Conservation (phyloP, 2,797 vertebrate genomes). For the Sebastes oblongus region DNA sequence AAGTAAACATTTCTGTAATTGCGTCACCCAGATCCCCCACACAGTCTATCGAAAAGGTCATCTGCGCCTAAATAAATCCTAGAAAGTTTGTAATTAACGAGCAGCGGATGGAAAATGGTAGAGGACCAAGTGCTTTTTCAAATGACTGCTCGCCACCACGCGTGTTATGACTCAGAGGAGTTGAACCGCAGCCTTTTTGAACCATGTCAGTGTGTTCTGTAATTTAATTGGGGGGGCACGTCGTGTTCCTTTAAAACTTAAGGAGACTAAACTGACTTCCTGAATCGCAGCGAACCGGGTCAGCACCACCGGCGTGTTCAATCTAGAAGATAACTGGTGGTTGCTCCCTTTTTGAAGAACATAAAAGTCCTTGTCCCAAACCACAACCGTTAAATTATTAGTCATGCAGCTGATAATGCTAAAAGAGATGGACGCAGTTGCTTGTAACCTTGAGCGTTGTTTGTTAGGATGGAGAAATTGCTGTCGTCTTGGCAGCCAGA, state of each 20-base stretch:
- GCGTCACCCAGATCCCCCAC: not conserved
- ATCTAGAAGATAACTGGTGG: not conserved
- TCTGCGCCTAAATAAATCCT: slow-evolving; percentile 15
- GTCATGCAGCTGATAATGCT: slow-evolving; percentile 19
- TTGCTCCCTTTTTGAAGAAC: slow-evolving; percentile 10
- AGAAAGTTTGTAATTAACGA: slow-evolving; percentile 4
- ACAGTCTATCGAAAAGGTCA: slow-evolving; percentile 5
- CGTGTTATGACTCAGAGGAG: slow-evolving; percentile 19
- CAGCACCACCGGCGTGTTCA: slow-evolving; percentile 19
- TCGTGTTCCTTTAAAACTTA: slow-evolving; percentile 38
- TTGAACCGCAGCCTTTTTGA: slow-evolving; percentile 21
- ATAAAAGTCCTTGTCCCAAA: not conserved
- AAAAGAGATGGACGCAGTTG: not conserved
- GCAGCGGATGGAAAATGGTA: not conserved
- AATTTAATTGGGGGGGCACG: slow-evolving; percentile 33
- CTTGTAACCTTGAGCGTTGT: not conserved
- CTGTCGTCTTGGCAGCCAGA: not conserved
- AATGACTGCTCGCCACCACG: not conserved
- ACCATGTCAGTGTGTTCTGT: slow-evolving; percentile 27
- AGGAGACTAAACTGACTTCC: slow-evolving; percentile 30
- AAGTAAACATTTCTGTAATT: slow-evolving; percentile 26
- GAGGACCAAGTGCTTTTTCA: not conserved
- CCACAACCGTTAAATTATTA: slow-evolving; percentile 29
- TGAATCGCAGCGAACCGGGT: slow-evolving; percentile 29
- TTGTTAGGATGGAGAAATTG: not conserved